Evolutionary conservation across 2,797 vertebrate genomes (phyloP).

Genomic region (Alosa sapidissima): DNA sequence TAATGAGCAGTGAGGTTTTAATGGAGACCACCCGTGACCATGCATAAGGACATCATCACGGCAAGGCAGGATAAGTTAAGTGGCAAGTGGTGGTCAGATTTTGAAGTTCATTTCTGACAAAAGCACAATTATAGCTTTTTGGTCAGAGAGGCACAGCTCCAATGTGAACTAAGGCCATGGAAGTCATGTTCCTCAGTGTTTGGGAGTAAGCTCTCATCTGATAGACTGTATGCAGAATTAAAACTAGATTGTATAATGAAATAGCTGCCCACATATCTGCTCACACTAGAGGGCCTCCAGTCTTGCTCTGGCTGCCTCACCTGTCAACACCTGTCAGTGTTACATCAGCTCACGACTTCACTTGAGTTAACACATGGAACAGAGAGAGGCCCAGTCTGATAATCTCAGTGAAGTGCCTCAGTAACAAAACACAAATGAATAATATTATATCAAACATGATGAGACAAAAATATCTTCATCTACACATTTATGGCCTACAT

Average conservation of each 20-base stretch:
- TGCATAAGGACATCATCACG: conserved; percentile 44
- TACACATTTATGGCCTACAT: no score
- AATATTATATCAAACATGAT: not conserved
- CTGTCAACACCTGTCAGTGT: not conserved
- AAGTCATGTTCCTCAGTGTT: not conserved
- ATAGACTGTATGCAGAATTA: not conserved
- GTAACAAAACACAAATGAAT: conserved; percentile 19
- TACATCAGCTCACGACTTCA: not conserved
- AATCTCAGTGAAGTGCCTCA: conserved; percentile 6
- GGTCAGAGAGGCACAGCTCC: not conserved
- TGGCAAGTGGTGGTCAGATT: not conserved
- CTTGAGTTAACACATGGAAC: not conserved
- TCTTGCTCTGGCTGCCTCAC: not conserved
- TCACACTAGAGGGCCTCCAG: no score
- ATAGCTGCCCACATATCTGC: not conserved
- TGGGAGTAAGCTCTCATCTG: not conserved
- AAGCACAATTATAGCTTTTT: not conserved
- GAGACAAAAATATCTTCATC: not conserved
- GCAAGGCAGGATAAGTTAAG: not conserved
- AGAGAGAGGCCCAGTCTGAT: conserved; percentile 30
- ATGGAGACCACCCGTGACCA: conserved; percentile 38
- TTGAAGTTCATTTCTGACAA: not conserved
- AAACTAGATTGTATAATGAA: not conserved
- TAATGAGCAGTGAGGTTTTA: conserved; percentile 39
- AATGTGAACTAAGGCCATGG: not conserved